Conservation (phyloP, 1,140 invertebrate genomes). For the Nylanderia fulva region DNA sequence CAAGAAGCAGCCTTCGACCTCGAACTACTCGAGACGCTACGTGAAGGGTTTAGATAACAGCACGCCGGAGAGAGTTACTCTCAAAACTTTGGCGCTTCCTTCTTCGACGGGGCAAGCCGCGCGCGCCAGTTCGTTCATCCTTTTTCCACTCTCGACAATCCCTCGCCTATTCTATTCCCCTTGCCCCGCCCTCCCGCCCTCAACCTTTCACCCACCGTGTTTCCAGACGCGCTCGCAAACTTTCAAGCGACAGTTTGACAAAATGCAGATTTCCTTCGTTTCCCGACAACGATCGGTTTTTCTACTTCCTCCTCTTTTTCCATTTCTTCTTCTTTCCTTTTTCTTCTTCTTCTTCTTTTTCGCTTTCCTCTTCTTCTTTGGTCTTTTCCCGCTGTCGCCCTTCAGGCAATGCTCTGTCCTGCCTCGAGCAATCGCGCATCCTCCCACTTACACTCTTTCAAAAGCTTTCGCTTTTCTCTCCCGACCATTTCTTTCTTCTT, state of each 20-base stretch:
- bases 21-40: conserved; percentile 67
- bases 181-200: conserved; percentile 19
- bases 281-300: conserved; percentile 75
- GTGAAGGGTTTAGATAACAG: conserved; percentile 74
- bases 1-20: conserved; percentile 65
- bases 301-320: conserved; percentile 48
- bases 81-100: conserved; percentile 69
- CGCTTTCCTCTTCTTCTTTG: neutral
- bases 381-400: conserved; percentile 44
- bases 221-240: conserved; percentile 59
- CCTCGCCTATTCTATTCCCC: neutral
- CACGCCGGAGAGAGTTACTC: conserved; percentile 72
- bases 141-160: conserved; percentile 59
- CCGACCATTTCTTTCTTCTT: conserved; percentile 12
- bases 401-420: conserved; percentile 17
- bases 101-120: conserved; percentile 20
- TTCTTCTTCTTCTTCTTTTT: neutral
- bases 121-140: conserved; percentile 26
- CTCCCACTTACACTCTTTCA: neutral
- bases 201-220: conserved; percentile 64
- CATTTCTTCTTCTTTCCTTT: neutral
- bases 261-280: conserved; percentile 76
- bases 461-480: conserved; percentile 31
- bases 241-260: conserved; percentile 74
- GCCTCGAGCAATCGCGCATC: neutral